Evolutionary conservation across 2,888 invertebrate genomes (phyloP).

Genomic region (Tenthredo notha): DNA sequence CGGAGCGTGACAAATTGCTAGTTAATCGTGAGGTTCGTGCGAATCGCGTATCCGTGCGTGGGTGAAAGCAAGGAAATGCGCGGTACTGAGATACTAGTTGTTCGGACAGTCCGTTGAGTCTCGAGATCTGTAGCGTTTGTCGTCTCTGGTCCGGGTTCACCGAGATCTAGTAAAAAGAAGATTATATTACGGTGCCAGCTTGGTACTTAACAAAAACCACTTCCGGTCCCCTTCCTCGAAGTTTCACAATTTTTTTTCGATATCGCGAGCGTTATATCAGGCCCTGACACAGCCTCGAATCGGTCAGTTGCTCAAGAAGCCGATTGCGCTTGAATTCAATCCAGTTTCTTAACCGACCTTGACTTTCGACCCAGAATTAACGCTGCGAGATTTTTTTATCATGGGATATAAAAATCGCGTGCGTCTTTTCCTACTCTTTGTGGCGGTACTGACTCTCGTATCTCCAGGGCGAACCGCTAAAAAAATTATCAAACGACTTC

Average conservation of each 20-base stretch:
- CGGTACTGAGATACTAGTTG: neutral
- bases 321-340: neutral
- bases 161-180: conserved; percentile 21
- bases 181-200: neutral
- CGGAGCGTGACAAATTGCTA: neutral
- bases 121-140: neutral
- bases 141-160: neutral
- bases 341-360: neutral
- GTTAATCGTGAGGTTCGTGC: conserved; percentile 1
- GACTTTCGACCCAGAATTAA: neutral
- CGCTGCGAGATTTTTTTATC: neutral
- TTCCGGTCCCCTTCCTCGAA: conserved; percentile 45
- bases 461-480: neutral
- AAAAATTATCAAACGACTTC: conserved; percentile 49
- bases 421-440: neutral
- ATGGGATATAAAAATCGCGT: neutral
- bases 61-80: conserved; percentile 44
- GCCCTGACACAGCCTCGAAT: conserved; percentile 7
- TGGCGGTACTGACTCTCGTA: neutral
- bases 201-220: conserved; percentile 32
- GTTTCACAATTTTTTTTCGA: conserved; percentile 4
- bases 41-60: conserved; percentile 33
- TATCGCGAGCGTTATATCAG: conserved; percentile 26
- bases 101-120: neutral
- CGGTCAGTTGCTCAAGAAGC: conserved; percentile 14